Base-by-base conservation (phyloP, 1,140 invertebrate species). In the Drosophila pseudoananassae region DNA sequence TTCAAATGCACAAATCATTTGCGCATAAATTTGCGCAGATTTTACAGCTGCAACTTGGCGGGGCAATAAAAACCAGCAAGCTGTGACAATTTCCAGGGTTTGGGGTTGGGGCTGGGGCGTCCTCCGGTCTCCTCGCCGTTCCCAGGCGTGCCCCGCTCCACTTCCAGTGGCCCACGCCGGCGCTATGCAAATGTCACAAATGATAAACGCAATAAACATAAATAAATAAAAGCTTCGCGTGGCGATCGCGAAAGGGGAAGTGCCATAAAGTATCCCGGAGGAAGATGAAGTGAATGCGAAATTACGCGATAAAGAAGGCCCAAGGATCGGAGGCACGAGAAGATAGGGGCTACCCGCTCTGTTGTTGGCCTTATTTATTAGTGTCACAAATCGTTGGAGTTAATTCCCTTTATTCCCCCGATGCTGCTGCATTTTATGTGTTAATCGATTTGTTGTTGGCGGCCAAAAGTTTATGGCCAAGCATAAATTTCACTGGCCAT, bases 131-230 rank as follows among this genome's bases (percentile, higher is more conserved):
- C n/a, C n/a, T n/a, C n/a, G n/a, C n/a, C n/a, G 2, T 46, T 29
- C 23, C 40, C 56, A 68, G 56, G 56, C 65, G 65, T 69, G 57
- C 43, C 33, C 49, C 40, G 58, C 52, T 51, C 14, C 57, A 59
- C 27, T 40, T 25, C 50, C 33, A 33, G 3, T 55, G 50, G 40
- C 66, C 66, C 55, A 53, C 57, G 63, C 77, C 77, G 81, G 82
- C 81, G 82, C 81, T 85, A 81, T 85, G 82, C 81, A 76, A 85
- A 85, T 85, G 81, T 85, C 81, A 87, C 82, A 77, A 85, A 85
- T 87, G 81, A 85, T 85, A 85, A 85, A 85, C 81, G 81, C 82
- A 87, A 85, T 81, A 85, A 84, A 71, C 81, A 85, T 87, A 85
- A 85, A 87, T 85, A 85, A 85, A 81, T 75, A 84, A 83, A 69